Conservation (phyloP, 2,888 invertebrate genomes). For the Dromius quadrimaculatus region DNA sequence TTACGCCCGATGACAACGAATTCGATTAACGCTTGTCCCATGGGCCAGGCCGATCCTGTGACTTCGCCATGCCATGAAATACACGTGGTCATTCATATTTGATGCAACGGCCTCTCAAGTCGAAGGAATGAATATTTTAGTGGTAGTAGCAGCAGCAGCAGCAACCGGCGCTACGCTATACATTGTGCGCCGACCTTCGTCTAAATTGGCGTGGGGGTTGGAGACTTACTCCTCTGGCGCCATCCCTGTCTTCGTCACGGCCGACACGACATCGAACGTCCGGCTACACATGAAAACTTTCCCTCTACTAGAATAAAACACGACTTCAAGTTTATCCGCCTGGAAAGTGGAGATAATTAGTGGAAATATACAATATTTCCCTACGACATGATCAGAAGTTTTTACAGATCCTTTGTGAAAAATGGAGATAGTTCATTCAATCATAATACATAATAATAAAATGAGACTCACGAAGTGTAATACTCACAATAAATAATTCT, state of each 20-base stretch:
- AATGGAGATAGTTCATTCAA: background rate
- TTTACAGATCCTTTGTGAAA: conserved; percentile 7
- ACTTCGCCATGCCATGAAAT: conserved; percentile 58
- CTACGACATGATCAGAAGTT: conserved; percentile 6
- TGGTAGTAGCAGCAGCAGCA: conserved; percentile 55
- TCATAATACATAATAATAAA: too few species aligned
- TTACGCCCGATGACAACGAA: conserved; percentile 48
- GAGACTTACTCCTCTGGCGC: conserved; percentile 2
- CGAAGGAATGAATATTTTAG: conserved; percentile 61
- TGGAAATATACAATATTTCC: conserved; percentile 25
- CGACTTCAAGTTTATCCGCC: conserved; percentile 10
- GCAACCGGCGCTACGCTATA: conserved; percentile 21
- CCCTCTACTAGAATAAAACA: background rate
- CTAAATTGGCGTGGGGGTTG: conserved; percentile 47
- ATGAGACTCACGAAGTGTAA: background rate
- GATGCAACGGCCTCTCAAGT: conserved; percentile 60
- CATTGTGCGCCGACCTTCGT: conserved; percentile 29
- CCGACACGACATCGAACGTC: conserved; percentile 27
- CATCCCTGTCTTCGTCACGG: conserved; percentile 25
- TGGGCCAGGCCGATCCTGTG: conserved; percentile 34
- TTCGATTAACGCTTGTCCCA: conserved; percentile 39
- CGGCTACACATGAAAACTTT: conserved; percentile 25
- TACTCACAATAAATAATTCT: too few species aligned
- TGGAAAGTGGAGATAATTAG: conserved; percentile 30
- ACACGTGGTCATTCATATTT: conserved; percentile 60